Evolutionary conservation across 2,888 invertebrate species (phyloP).

Genomic region (Phasia obesa): DNA sequence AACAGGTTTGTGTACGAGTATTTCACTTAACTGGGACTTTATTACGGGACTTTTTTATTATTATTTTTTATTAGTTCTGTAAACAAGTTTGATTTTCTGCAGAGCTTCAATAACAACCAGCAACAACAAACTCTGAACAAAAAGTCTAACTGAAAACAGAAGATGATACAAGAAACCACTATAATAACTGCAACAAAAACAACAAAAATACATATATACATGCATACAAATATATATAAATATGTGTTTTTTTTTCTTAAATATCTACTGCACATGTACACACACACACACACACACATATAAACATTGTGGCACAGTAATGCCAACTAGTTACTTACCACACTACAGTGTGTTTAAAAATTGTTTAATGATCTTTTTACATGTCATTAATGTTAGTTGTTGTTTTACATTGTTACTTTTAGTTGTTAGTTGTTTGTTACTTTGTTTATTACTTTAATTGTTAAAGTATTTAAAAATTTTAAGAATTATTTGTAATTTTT

Average conservation of each 20-base stretch:
- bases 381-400: slow-evolving; percentile 26
- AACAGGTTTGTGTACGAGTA: slow-evolving; percentile 78
- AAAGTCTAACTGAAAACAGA: slow-evolving; percentile 45
- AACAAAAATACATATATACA: slow-evolving; percentile 19
- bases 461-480: slow-evolving; percentile 36
- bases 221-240: too few species aligned
- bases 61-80: slow-evolving; percentile 43
- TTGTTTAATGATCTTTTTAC: slow-evolving; percentile 56
- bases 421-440: slow-evolving; percentile 10
- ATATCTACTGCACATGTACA: not conserved
- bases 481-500: slow-evolving; percentile 30
- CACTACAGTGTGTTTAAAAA: slow-evolving; percentile 51
- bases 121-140: slow-evolving; percentile 18
- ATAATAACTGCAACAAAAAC: slow-evolving; percentile 23
- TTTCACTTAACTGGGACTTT: slow-evolving; percentile 82
- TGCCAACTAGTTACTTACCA: slow-evolving; percentile 11
- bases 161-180: slow-evolving; percentile 53
- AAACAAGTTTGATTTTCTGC: slow-evolving; percentile 64
- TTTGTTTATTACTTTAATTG: slow-evolving; percentile 27
- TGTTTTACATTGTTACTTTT: not conserved
- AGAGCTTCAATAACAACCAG: slow-evolving; percentile 17
- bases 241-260: not conserved
- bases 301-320: slow-evolving; percentile 47
- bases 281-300: too few species aligned
- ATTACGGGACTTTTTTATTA: slow-evolving; percentile 81